Evolutionary conservation across 2,113 vertebrate species (phyloP).

Genomic region (Bombycilla garrulus): DNA sequence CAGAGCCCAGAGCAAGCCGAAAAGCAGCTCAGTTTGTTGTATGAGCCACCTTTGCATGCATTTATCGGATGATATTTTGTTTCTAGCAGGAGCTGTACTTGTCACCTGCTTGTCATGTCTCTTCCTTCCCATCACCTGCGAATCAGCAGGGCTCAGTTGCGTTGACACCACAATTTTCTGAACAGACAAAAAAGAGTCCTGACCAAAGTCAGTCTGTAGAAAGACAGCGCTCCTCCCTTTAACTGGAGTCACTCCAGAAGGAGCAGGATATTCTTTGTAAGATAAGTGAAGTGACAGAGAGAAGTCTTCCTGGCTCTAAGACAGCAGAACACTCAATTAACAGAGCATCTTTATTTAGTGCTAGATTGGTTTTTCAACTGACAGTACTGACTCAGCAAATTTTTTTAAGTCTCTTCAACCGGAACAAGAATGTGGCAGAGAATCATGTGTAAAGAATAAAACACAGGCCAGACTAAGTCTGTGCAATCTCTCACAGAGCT

Average conservation of each 20-base stretch:
- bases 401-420: background rate
- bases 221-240: background rate
- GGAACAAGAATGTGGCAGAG: background rate
- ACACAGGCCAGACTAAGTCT: background rate
- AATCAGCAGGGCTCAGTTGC: background rate
- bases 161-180: background rate
- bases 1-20: background rate
- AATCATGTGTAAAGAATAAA: background rate
- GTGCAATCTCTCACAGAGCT: background rate
- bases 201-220: background rate
- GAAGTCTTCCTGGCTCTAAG: background rate
- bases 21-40: background rate
- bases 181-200: background rate
- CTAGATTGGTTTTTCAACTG: background rate
- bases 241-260: background rate
- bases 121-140: background rate
- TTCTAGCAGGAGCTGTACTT: background rate
- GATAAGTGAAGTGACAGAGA: background rate
- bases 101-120: background rate
- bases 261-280: background rate
- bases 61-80: background rate
- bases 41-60: background rate
- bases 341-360: background rate
- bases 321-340: background rate
- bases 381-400: background rate